Base-by-base conservation (phyloP, 2,888 invertebrate genomes). In the Phalangium opilio region DNA sequence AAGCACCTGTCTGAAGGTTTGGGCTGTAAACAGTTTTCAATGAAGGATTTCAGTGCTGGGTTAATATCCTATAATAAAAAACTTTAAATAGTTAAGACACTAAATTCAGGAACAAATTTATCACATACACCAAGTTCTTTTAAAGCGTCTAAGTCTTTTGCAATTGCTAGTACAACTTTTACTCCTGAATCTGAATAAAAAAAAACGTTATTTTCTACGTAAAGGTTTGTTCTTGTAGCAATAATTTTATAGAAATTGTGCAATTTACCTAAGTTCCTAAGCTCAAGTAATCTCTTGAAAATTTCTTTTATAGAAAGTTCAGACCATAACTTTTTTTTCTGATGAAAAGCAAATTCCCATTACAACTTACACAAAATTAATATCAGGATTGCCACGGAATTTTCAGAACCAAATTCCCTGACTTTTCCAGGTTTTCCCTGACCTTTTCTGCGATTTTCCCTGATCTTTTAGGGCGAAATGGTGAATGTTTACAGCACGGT, bases 291-390 rank as follows among this genome's bases (percentile, higher is more conserved):
- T 47, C 60, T 62, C 21, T 54, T 51, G 7, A 63, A 49, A 20
- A 60, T 57, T 51, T 61, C 58, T 44, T 59, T 52, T 14, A 63
- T 47, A 4, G 58, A 44, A 7, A 58, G 50, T 11, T 56, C 55
- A 41, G 53, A 17, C 63, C 64, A 65, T 20, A 66, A 44, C 19
- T 54, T 48, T 45, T 54, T 54, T 15, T 59, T 60, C 65, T 65
- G 47, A 14, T 58, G 57, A 27, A 43, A 44, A n/a, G n/a, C n/a
- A n/a, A n/a, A n/a, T n/a, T n/a, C n/a, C n/a, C n/a, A n/a, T n/a
- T n/a, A n/a, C n/a, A n/a, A n/a, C n/a, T n/a, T n/a, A n/a, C n/a
- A n/a, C n/a, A n/a, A n/a, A n/a, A n/a, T n/a, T n/a, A n/a, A n/a
- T n/a, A n/a, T n/a, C n/a, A n/a, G n/a, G n/a, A n/a, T n/a, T n/a